Conservation (phyloP, 1,140 invertebrate species). For the Drosophila pachea region DNA sequence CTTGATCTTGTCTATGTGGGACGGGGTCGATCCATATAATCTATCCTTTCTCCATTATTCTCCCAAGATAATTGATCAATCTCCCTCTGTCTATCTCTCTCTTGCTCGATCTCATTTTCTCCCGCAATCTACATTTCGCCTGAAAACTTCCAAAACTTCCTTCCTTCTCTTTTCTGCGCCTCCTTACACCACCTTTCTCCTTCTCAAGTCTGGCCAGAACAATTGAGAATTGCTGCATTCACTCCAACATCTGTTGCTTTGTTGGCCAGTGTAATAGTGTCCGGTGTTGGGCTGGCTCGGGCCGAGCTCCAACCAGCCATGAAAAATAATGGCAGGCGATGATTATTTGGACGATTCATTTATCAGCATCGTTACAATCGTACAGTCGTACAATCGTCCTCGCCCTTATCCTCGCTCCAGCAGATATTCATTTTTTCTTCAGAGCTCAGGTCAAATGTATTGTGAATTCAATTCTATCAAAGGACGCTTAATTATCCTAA, state of each 20-base stretch:
- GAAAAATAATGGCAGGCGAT: constrained; percentile 47
- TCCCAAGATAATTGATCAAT: background rate
- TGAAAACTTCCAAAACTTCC: background rate
- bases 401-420: too few relatives aligned
- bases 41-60: background rate
- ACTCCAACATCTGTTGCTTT: background rate
- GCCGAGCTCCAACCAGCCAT: constrained; percentile 10
- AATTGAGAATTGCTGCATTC: background rate
- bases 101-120: background rate
- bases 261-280: constrained; percentile 27
- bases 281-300: background rate
- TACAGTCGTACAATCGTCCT: constrained; percentile 43
- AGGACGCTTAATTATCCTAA: constrained; percentile 71
- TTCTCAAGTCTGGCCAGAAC: background rate
- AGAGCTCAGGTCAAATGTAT: constrained; percentile 32
- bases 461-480: constrained; percentile 72
- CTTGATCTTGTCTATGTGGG: too few relatives aligned
- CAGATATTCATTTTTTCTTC: too few relatives aligned
- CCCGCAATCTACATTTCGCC: too few relatives aligned
- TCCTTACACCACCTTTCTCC: background rate
- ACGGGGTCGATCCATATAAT: background rate
- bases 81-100: too few relatives aligned
- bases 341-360: constrained; percentile 63
- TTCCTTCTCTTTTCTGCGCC: background rate
- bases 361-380: constrained; percentile 63